Evolutionary conservation across 2,888 invertebrate genomes (phyloP), one percentile per base, ranked within the genome.

Genomic region (Cryptophagus acutangulus): DNA sequence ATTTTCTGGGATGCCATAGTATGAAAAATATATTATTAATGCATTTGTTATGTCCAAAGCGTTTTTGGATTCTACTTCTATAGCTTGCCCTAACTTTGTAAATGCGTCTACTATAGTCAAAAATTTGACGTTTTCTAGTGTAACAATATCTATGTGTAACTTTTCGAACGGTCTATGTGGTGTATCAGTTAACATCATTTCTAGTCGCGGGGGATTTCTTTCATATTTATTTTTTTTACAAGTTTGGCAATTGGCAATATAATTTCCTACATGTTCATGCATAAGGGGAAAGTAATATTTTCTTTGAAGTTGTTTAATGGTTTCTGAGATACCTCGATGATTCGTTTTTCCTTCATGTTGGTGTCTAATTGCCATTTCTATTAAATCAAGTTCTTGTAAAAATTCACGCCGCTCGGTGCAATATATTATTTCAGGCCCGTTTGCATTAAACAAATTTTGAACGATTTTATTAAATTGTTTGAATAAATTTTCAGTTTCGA

Each of bases 81-180:
- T 31, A 3, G 31, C 31, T 31, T 31, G 31, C 3, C 15, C 31
- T 15, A 31, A 25, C 26, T 36, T 36, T 4, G 26, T 10, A 24
- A 36, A 36, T 4, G 25, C 26, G 6, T 36, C 36, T 14, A 13
- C 26, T 24, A 36, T 14, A 2, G 36, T 25, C 10, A 36, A 15
- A 36, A 14, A 36, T 24, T 36, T 24, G 9, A 3, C 4, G 1
- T 24, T 13, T 2, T 25, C 26, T 1, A 36, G 16, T 13, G 6
- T 15, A 25, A 36, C 10, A 36, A 36, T 26, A 15, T 36, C 26
- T 14, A 36, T 36, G 12, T 36, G 26, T 14, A 36, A 25, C 9
- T 24, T n/a, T 36, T 26, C 25, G 17, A 36, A 36, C 2, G 26
- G 36, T 1, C 20, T 24, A 17, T 13, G 10, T 1, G 13, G 13